Percentiles rank a stretch among this genome's conserved stretches.
These are phyloP conservation scores for Calyptomena viridis DNA, from an alignment of 2,113 vertebrate species.

Conservation along the genomic window DNA sequence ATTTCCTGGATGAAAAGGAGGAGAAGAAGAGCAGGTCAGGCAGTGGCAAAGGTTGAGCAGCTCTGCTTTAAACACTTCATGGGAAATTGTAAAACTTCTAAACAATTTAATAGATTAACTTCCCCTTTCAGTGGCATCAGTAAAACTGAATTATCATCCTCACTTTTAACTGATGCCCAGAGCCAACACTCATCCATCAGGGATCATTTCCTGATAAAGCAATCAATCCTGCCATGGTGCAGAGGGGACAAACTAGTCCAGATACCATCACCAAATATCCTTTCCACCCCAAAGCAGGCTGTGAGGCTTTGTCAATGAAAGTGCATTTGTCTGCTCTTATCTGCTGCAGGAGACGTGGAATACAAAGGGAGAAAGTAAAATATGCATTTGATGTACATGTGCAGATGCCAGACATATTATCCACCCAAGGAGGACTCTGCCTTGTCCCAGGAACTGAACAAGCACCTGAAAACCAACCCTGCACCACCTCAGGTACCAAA, in stretches of 20 bases:
- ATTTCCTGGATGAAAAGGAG: neutral
- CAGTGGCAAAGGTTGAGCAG: slow-evolving; percentile 18
- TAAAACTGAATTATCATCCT: slow-evolving; percentile 61
- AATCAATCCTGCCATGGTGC: slow-evolving; percentile 35
- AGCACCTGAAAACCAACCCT: neutral
- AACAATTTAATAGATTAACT: slow-evolving; percentile 56
- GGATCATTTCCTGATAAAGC: slow-evolving; percentile 30
- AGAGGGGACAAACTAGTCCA: slow-evolving; percentile 23
- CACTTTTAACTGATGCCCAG: slow-evolving; percentile 33
- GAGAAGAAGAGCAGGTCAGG: neutral
- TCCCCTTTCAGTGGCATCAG: slow-evolving; percentile 44
- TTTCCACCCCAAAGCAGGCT: slow-evolving; percentile 6
- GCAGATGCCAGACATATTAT: neutral
- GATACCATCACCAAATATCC: slow-evolving; percentile 53
- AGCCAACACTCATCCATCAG: slow-evolving; percentile 46
- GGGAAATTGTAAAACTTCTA: slow-evolving; percentile 51
- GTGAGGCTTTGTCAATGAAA: slow-evolving; percentile 2
- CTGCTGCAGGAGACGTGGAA: neutral
- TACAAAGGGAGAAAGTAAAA: neutral
- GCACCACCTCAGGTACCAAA: neutral
- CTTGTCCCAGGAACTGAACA: neutral
- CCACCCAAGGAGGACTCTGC: neutral
- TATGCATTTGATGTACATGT: slow-evolving; percentile 11
- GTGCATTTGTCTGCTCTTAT: slow-evolving; percentile 55
- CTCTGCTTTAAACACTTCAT: slow-evolving; percentile 46